Evolutionary conservation across 2,797 vertebrate genomes (phyloP).

Genomic region (Artibeus jamaicensis): DNA sequence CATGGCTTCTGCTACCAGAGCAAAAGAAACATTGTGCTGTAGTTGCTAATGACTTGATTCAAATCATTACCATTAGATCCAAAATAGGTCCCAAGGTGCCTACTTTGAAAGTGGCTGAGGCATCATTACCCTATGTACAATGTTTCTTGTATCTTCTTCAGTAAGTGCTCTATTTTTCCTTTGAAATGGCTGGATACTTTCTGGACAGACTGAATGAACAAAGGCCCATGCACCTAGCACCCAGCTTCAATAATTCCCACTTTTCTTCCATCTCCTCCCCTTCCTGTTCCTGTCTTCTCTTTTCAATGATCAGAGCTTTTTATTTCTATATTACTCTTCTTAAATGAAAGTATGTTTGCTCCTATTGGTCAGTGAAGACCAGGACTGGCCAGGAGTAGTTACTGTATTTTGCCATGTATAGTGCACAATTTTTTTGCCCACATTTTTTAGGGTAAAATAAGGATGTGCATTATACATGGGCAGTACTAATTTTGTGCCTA

Average conservation of each 20-base stretch:
- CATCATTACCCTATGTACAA: background rate
- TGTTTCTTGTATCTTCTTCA: background rate
- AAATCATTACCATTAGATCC: background rate
- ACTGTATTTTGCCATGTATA: no score
- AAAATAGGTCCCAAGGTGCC: background rate
- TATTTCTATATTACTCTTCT: background rate
- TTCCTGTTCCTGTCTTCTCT: background rate
- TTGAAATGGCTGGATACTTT: fast-evolving
- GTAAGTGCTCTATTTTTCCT: background rate
- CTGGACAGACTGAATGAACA: background rate
- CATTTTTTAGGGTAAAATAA: no score
- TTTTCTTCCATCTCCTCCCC: background rate
- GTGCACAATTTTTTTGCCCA: no score
- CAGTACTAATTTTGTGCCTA: no score
- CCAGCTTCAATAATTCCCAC: background rate
- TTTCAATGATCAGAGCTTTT: background rate
- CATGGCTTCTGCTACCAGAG: background rate
- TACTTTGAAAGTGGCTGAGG: background rate
- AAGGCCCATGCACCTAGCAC: background rate
- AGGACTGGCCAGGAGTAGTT: background rate
- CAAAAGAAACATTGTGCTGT: no score
- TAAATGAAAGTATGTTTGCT: background rate
- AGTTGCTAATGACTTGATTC: background rate
- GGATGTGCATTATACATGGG: no score
- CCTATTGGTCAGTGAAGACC: background rate